Evolutionary conservation across 1,140 invertebrate species (phyloP), one percentile per base, ranked within the genome.

Genomic region (Cataglyphis hispanica): DNA sequence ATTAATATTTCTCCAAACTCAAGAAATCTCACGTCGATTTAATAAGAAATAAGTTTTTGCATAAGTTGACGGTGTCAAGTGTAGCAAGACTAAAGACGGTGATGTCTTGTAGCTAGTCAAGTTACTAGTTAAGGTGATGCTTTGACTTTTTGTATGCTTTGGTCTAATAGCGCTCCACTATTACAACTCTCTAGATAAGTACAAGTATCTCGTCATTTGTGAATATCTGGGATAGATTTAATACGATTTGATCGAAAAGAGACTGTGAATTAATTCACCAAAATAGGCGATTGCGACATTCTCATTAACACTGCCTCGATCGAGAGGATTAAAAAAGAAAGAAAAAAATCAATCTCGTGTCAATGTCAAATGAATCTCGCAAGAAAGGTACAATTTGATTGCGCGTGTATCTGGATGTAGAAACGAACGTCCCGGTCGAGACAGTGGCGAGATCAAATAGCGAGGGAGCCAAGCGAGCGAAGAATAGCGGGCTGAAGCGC

Each of bases 21-120:
- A 53, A 43, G 78, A 83, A 61, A 43, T 74, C 53, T 11, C 70
- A 6, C 31, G 31, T 50, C 46, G 37, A 61, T 50, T 66, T 19
- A 16, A n/a, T 77, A 70, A 81, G 75, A 88, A 85, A 88, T 40
- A n/a, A n/a, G 86, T 72, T 78, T 77, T 74, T 46, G 67, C 37
- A 27, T 43, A 43, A 83, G 27, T 70, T 40, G 64, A 34, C 67
- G 53, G 53, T 83, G 19, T 43, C 46, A 60, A 43, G n/a, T 46
- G 53, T 40, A 40, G 56, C 13, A 34, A 56, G 22, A 56, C 67
- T 74, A 46, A 72, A 58, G 53, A 34, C 43, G 77, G n/a, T 50
- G 50, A 70, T 31, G 37, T 81, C 34, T 37, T 72, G 53, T 22
- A 40, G 43, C 22, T 31, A 53, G 40, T 83, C 78, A 56, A 74